Conservation (phyloP, 2,888 invertebrate genomes). For the Mactromeris polynyma region DNA sequence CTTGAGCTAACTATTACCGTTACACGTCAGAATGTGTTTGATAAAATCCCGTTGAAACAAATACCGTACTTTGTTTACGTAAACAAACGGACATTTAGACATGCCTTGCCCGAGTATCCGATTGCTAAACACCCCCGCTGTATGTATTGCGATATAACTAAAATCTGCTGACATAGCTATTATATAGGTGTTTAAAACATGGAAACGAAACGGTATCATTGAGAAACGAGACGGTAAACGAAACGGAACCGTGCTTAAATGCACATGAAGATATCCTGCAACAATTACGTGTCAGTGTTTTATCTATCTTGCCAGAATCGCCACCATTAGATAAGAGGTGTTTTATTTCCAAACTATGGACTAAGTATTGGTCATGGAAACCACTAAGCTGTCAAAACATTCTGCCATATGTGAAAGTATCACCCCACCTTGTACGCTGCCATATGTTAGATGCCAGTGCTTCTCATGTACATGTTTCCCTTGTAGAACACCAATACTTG, state of each 20-base stretch:
- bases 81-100: background rate
- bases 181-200: background rate
- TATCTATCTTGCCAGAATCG: background rate
- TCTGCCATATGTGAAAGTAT: background rate
- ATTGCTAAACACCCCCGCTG: background rate
- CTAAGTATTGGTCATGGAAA: background rate
- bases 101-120: background rate
- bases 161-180: background rate
- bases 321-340: constrained; percentile 3
- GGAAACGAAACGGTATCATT: background rate
- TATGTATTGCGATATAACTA: background rate
- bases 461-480: constrained; percentile 15
- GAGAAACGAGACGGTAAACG: background rate
- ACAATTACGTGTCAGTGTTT: constrained; percentile 1
- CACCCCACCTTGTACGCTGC: background rate
- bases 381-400: constrained; percentile 17
- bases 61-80: background rate
- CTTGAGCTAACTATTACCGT: background rate
- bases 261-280: background rate
- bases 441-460: constrained; percentile 19
- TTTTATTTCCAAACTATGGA: background rate
- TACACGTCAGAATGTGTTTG: background rate
- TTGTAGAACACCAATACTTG: background rate
- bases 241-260: background rate
- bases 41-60: background rate